phyloP scores from a whole-genome alignment of 2,888 invertebrate genomes.

The Euphydryas editha region DNA sequence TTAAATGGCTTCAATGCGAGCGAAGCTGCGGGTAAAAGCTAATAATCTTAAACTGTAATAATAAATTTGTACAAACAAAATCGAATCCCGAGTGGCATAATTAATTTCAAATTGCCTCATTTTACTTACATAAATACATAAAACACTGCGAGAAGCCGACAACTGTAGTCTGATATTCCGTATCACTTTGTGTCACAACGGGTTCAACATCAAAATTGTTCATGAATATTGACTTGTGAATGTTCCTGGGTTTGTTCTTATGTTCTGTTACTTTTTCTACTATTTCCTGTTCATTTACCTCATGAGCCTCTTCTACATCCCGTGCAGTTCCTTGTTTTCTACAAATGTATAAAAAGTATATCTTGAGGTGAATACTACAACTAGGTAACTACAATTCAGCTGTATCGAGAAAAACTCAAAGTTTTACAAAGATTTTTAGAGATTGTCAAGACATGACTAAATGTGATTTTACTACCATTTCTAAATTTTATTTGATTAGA shows the following conservation, averaged over 20 bases:
- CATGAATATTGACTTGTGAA: conserved; percentile 59
- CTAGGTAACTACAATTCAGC: too few relatives aligned
- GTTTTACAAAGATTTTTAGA: too few relatives aligned
- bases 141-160: conserved; percentile 71
- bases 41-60: too few relatives aligned
- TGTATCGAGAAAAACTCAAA: too few relatives aligned
- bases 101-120: background rate
- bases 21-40: too few relatives aligned
- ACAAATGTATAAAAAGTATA: conserved; percentile 9
- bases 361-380: background rate
- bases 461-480: too few relatives aligned
- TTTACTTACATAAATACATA: conserved; percentile 74
- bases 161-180: conserved; percentile 50
- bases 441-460: too few relatives aligned
- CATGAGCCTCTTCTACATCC: conserved; percentile 70
- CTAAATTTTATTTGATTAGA: too few relatives aligned
- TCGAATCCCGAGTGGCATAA: too few relatives aligned
- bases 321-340: conserved; percentile 68
- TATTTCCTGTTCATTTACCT: conserved; percentile 64
- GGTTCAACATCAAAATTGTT: conserved; percentile 66
- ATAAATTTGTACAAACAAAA: too few relatives aligned
- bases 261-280: conserved; percentile 39
- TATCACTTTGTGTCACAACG: conserved; percentile 37
- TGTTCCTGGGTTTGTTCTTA: conserved; percentile 51
- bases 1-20: too few relatives aligned